A percentile compares a stretch with the other conserved stretches of the same genome.
Evolutionary conservation across 2,113 vertebrate species (phyloP).

Genomic region (Myiopsitta monachus): DNA sequence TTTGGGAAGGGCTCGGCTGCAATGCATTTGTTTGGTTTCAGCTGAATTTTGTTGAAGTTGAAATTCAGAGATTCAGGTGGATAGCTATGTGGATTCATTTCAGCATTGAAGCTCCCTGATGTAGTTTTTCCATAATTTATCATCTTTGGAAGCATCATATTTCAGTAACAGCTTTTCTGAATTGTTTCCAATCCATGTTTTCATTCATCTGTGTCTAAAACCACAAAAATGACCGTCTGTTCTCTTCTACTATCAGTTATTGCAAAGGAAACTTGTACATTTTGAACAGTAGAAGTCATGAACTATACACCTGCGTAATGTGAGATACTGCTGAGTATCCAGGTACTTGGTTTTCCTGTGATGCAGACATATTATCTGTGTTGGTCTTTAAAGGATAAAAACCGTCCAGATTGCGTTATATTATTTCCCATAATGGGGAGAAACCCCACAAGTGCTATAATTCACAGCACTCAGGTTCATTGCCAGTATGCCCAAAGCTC

Average conservation of each 20-base stretch:
- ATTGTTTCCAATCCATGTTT: background rate
- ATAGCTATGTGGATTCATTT: background rate
- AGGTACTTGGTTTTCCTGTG: background rate
- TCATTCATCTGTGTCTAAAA: background rate
- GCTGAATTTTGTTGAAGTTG: constrained; percentile 33
- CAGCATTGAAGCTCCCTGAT: background rate
- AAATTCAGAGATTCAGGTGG: background rate
- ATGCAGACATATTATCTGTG: background rate
- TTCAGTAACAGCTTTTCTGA: background rate
- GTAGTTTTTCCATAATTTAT: constrained; percentile 10
- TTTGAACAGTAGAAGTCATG: background rate
- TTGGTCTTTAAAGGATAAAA: background rate
- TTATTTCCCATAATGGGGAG: background rate
- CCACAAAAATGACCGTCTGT: background rate
- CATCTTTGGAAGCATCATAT: background rate
- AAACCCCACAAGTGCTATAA: background rate
- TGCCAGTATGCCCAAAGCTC: background rate
- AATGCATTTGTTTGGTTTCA: constrained; percentile 10
- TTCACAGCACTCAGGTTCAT: background rate
- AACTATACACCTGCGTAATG: background rate
- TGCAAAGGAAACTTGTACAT: background rate
- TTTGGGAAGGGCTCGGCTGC: background rate
- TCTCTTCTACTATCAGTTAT: background rate
- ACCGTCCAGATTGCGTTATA: background rate
- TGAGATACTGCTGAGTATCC: background rate